phyloP scores from a whole-genome alignment of 2,797 vertebrate genomes.

The Ptychobarbus kaznakovi region DNA sequence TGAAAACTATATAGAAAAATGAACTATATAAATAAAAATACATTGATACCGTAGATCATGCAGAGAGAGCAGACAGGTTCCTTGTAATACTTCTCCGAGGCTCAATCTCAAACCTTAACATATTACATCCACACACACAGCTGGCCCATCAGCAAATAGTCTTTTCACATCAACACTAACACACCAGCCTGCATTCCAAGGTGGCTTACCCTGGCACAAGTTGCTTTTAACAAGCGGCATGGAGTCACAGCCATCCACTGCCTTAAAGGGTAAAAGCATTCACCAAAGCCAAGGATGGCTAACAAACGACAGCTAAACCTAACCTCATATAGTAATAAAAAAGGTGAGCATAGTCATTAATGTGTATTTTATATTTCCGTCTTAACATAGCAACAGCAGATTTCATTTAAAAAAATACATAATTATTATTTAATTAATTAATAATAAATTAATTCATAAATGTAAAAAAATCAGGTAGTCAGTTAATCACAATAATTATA shows the following conservation, averaged over 20 bases:
- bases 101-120: constrained; percentile 14
- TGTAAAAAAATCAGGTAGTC: background rate
- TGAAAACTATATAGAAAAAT: background rate
- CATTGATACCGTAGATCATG: background rate
- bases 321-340: constrained; percentile 60
- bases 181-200: constrained; percentile 54
- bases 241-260: constrained; percentile 37
- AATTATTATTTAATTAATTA: no score
- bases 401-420: background rate
- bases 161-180: constrained; percentile 34
- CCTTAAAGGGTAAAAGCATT: constrained; percentile 68
- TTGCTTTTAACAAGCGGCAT: constrained; percentile 54
- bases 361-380: no score
- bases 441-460: no score
- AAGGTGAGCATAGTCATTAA: constrained; percentile 1
- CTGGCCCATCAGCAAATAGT: constrained; percentile 31
- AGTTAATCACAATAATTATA: background rate
- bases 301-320: constrained; percentile 37
- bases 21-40: background rate
- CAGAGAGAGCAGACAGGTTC: background rate
- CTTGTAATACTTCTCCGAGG: background rate
- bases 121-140: constrained; percentile 25
- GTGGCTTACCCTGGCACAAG: constrained; percentile 59
- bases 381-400: background rate
- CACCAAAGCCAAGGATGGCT: constrained; percentile 53